phyloP scores from a whole-genome alignment of 2,113 vertebrate species.

The Pomatostomus ruficeps region DNA sequence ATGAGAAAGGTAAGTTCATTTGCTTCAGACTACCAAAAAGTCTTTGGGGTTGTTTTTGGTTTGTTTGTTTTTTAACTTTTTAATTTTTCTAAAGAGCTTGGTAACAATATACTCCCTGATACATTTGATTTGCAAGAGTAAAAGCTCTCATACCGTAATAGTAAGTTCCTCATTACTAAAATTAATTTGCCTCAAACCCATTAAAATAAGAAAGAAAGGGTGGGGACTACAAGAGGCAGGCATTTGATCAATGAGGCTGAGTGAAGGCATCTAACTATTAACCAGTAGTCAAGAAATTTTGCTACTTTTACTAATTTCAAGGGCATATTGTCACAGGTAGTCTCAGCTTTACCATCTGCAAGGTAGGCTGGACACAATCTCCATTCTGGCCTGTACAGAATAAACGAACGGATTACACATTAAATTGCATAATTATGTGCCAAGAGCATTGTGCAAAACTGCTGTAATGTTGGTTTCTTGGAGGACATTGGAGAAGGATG shows the following conservation, averaged over 20 bases:
- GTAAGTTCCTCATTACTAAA: not conserved
- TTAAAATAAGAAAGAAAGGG: not conserved
- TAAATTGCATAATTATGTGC: not conserved
- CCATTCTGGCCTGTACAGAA: not conserved
- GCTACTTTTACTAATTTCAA: not conserved
- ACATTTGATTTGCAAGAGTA: not conserved
- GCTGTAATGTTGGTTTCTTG: not conserved
- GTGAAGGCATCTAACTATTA: not conserved
- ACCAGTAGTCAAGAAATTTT: not conserved
- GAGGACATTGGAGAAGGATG: not conserved
- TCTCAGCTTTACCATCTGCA: not conserved
- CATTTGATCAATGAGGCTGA: not conserved
- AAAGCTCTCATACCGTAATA: not conserved
- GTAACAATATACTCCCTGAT: not conserved
- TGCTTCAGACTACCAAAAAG: not conserved
- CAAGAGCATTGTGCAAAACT: not conserved
- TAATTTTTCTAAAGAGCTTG: not conserved
- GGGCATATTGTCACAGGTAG: not conserved
- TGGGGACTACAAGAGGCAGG: fast-evolving
- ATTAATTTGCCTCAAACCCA: not conserved
- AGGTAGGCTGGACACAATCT: not conserved
- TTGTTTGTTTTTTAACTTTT: not conserved
- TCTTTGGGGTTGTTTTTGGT: not conserved
- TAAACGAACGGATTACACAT: not conserved
- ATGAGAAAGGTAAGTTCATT: not conserved